Conservation (phyloP, 1,140 invertebrate species). For the Drosophila neocordata region DNA sequence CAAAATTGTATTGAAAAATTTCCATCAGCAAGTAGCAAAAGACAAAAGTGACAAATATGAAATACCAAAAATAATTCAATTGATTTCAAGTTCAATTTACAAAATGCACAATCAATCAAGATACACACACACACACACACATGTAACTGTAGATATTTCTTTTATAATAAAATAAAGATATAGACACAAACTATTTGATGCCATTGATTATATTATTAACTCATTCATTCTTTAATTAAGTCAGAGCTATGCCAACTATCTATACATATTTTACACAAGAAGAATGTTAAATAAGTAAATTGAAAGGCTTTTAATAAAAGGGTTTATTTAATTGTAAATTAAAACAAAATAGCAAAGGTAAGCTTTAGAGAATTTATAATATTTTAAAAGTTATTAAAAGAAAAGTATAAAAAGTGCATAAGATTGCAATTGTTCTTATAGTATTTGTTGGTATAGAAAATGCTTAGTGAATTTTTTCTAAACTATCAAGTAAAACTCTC, state of each 20-base stretch:
- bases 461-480: too few species aligned
- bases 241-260: not conserved
- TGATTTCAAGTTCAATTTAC: conserved; percentile 35
- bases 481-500: too few species aligned
- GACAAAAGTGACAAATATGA: conserved; percentile 39
- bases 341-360: too few species aligned
- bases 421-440: too few species aligned
- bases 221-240: not conserved
- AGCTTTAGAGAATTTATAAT: too few species aligned
- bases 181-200: not conserved
- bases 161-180: not conserved
- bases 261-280: not conserved
- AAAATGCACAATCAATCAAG: conserved; percentile 15
- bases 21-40: conserved; percentile 29
- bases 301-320: too few species aligned
- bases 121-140: not conserved
- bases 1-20: conserved; percentile 52
- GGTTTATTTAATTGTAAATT: too few species aligned
- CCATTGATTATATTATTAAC: not conserved
- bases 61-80: conserved; percentile 48
- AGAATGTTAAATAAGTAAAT: too few species aligned
- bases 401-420: too few species aligned
- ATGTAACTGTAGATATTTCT: not conserved
- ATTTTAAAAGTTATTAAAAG: too few species aligned
- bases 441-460: too few species aligned